Percentiles rank a stretch among this genome's conserved stretches.
Evolutionary conservation across 1,140 invertebrate species (phyloP).

Genomic region (Acyrthosiphon pisum): DNA sequence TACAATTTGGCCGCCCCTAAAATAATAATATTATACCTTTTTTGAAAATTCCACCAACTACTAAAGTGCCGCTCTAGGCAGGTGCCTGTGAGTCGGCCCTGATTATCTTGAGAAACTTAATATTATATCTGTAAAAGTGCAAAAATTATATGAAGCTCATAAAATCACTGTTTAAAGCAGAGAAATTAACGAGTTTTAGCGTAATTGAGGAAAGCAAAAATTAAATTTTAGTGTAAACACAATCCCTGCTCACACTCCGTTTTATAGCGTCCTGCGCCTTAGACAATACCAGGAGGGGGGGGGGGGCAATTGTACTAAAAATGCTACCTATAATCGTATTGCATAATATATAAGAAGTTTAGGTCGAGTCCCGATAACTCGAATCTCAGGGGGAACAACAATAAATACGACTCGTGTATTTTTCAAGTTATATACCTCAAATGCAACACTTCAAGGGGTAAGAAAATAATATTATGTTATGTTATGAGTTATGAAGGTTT

Average conservation of each 20-base stretch:
- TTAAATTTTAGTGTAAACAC: background rate
- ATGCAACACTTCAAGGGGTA: background rate
- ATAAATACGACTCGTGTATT: background rate
- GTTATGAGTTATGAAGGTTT: background rate
- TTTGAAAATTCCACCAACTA: no score
- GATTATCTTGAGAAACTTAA: no score
- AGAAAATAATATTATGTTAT: background rate
- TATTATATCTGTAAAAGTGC: background rate
- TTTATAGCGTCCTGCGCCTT: background rate
- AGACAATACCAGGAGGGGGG: no score
- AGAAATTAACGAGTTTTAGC: background rate
- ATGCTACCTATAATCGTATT: no score
- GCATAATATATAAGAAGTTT: no score
- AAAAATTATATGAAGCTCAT: background rate
- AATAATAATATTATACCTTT: no score
- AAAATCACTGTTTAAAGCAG: background rate
- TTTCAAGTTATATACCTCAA: background rate
- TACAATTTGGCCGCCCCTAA: no score
- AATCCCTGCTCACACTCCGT: background rate
- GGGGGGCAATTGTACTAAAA: no score
- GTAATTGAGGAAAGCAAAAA: background rate
- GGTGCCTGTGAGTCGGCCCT: no score
- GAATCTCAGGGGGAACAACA: background rate
- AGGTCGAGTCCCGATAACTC: no score
- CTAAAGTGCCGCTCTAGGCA: no score